Percentiles rank a stretch among this genome's conserved stretches.
Evolutionary conservation across 2,888 invertebrate genomes (phyloP).

Genomic region (Agriotes lineatus): DNA sequence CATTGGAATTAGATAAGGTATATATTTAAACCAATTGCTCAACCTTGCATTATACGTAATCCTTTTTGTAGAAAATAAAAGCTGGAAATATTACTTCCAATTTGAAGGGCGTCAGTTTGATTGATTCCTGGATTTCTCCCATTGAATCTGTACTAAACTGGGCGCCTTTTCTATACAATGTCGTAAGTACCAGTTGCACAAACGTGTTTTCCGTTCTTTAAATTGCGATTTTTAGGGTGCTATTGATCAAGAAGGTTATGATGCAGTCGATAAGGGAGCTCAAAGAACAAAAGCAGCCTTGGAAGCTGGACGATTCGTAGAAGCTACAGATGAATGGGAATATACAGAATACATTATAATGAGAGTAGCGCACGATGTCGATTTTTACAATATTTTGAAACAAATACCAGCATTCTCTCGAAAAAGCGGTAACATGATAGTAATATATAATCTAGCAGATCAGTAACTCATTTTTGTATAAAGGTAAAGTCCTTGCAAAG

Average conservation of each 20-base stretch:
- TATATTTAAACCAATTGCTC: too few relatives aligned
- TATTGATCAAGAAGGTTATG: constrained; percentile 76
- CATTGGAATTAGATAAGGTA: constrained; percentile 16
- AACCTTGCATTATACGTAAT: too few relatives aligned
- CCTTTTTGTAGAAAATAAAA: constrained; percentile 48
- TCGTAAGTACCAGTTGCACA: constrained; percentile 66
- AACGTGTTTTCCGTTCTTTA: too few relatives aligned
- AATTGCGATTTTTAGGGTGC: constrained; percentile 67
- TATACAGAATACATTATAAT: constrained; percentile 74
- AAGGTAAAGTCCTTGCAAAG: not conserved
- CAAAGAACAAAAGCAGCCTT: constrained; percentile 70
- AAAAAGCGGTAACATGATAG: not conserved
- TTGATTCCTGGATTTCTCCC: constrained; percentile 92
- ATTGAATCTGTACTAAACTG: constrained; percentile 87
- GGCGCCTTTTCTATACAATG: constrained; percentile 82
- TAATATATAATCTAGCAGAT: too few relatives aligned
- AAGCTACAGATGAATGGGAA: constrained; percentile 68
- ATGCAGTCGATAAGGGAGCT: constrained; percentile 72
- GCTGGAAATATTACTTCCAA: constrained; percentile 68
- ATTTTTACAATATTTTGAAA: constrained; percentile 87
- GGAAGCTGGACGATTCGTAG: constrained; percentile 60
- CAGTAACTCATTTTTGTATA: too few relatives aligned
- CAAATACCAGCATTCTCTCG: constrained; percentile 60
- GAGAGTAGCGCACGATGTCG: constrained; percentile 74
- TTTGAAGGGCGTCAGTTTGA: constrained; percentile 83